Evolutionary conservation across 2,888 invertebrate genomes (phyloP), one percentile per base, ranked within the genome.

Genomic region (Eristalis arbustorum): DNA sequence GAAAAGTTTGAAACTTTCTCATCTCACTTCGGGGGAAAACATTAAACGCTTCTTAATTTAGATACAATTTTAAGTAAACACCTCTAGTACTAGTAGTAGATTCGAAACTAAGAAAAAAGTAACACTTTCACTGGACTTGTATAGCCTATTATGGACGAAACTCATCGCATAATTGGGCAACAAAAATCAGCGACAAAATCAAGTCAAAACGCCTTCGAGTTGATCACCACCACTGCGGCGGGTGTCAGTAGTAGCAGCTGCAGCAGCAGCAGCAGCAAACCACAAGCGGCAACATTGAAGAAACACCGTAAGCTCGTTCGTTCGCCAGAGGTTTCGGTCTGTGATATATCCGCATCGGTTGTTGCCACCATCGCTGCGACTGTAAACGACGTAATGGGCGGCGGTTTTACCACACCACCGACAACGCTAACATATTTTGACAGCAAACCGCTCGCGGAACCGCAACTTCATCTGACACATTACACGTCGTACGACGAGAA

Each of bases 311-410:
- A 79, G 64, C 56, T 81, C 83, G 82, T 88, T 62, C 85, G 88
- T 87, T 88, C 88, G 79, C 88, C 88, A 74, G 88, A 90, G 84
- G 83, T 87, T 14, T 79, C 88, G 67, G 85, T 78, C 83, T 78
- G 84, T 84, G 88, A 88, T 84, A 88, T 88, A 72, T 64, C 83
- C 28, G 68, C 82, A 61, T 87, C 89, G 31, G 83, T 88, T 77
- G 87, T 84, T 73, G 78, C 88, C 81, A 78, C 77, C 78, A 78
- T 81, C 56, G 88, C 88, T 73, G 76, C 88, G 80, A 88, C 83
- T 71, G 88, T 83, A 84, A 84, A 84, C 87, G 88, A 89, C 91
- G 92, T 92, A 90, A 92, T 92, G 92, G 92, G 92, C 90, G 92
- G 92, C 89, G 91, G 92, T 89, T 91, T 91, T 90, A 90, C 90